Conservation (phyloP, 1,140 invertebrate genomes). For the Vanessa atalanta region DNA sequence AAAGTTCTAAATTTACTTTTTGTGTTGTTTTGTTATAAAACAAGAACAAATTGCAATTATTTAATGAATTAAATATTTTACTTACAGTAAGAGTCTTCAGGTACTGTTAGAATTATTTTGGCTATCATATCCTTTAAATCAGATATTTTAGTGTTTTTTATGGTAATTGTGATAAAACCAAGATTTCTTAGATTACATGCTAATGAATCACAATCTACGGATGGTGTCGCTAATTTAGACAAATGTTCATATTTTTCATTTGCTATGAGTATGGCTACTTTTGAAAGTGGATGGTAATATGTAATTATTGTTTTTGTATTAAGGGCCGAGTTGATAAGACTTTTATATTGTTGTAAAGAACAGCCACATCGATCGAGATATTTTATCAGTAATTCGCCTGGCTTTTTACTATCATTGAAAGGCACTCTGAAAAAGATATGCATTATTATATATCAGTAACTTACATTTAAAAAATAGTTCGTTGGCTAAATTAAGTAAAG, state of each 20-base stretch:
- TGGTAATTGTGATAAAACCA: conserved; percentile 65
- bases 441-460: conserved; percentile 1
- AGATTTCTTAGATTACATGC: conserved; percentile 58
- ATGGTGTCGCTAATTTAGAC: conserved; percentile 68
- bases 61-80: conserved; percentile 18
- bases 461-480: background rate
- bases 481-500: too few relatives aligned
- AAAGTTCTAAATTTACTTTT: too few relatives aligned
- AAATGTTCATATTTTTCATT: conserved; percentile 70
- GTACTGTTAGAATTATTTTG: conserved; percentile 53
- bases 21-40: too few relatives aligned
- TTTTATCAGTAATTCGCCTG: conserved; percentile 61
- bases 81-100: conserved; percentile 75
- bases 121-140: conserved; percentile 57
- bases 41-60: background rate
- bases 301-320: conserved; percentile 50
- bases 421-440: conserved; percentile 45
- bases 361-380: conserved; percentile 55
- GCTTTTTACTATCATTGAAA: conserved; percentile 47
- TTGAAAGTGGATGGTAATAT: conserved; percentile 59
- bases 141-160: conserved; percentile 60
- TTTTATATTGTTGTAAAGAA: conserved; percentile 49
- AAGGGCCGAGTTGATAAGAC: conserved; percentile 42
- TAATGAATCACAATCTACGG: conserved; percentile 70
- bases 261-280: conserved; percentile 70